These are phyloP conservation scores for Laticauda colubrina DNA, from an alignment of 2,113 vertebrate species.

Conservation along the genomic window DNA sequence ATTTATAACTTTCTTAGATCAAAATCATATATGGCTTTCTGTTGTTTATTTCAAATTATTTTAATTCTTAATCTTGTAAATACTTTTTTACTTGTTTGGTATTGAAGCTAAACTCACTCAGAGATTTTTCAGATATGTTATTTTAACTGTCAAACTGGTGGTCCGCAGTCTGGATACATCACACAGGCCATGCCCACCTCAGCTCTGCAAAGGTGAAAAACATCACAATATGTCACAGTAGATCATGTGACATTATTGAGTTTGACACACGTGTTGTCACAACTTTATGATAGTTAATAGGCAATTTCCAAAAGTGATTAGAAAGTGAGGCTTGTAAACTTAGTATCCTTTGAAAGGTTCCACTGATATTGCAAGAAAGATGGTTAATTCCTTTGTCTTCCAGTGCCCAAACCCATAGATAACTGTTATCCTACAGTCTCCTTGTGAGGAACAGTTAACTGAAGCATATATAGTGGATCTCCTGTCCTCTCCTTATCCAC, in stretches of 20 bases:
- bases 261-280: too few relatives aligned
- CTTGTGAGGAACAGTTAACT: neutral
- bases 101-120: neutral
- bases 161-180: too few relatives aligned
- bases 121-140: neutral
- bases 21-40: neutral
- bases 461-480: neutral
- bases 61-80: neutral
- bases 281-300: neutral
- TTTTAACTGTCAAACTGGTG: neutral
- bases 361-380: neutral
- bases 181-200: too few relatives aligned
- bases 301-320: neutral
- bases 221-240: too few relatives aligned
- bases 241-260: accelerated
- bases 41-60: neutral
- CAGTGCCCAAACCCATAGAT: neutral
- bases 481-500: neutral
- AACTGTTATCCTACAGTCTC: neutral
- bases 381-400: neutral
- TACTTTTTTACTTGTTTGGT: neutral
- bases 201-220: too few relatives aligned
- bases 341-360: neutral
- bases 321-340: neutral
- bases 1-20: neutral